Evolutionary conservation across 1,140 invertebrate genomes (phyloP).

Genomic region (Drosophila micromelanica): DNA sequence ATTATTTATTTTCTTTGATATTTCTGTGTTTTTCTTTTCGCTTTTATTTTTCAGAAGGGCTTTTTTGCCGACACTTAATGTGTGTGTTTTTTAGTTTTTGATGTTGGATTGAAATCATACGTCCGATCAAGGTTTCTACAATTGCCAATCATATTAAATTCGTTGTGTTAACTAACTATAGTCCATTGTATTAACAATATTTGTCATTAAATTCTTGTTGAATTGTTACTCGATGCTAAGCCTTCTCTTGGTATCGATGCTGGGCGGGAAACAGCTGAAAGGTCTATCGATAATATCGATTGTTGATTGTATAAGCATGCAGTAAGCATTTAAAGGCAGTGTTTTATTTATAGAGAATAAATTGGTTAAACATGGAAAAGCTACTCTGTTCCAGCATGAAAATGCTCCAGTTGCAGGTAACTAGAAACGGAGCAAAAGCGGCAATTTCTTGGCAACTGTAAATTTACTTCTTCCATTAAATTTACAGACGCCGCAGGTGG

Average conservation of each 20-base stretch:
- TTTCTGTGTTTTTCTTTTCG: neutral
- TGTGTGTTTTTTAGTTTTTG: constrained; percentile 15
- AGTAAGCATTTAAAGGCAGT: neutral
- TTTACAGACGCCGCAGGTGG: constrained; percentile 40
- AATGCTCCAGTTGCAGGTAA: constrained; percentile 37
- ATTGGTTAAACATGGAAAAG: constrained; percentile 31
- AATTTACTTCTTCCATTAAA: neutral
- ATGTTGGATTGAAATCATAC: constrained; percentile 20
- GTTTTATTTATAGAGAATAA: neutral
- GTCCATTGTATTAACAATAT: too few relatives aligned
- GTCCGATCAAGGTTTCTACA: constrained; percentile 2
- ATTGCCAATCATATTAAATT: constrained; percentile 23
- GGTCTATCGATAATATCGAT: constrained; percentile 9
- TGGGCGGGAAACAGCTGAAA: constrained; percentile 14
- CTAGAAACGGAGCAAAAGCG: neutral
- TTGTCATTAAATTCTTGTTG: too few relatives aligned
- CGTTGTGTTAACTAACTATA: neutral
- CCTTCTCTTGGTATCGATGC: neutral
- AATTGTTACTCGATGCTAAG: neutral
- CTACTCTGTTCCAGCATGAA: constrained; percentile 32
- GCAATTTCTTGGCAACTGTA: too few relatives aligned
- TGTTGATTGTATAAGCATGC: constrained; percentile 46
- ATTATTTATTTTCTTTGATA: neutral
- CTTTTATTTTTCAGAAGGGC: constrained; percentile 15
- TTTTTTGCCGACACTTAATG: constrained; percentile 1